phyloP scores from a whole-genome alignment of 2,888 invertebrate species.

The Heliconius aoede region DNA sequence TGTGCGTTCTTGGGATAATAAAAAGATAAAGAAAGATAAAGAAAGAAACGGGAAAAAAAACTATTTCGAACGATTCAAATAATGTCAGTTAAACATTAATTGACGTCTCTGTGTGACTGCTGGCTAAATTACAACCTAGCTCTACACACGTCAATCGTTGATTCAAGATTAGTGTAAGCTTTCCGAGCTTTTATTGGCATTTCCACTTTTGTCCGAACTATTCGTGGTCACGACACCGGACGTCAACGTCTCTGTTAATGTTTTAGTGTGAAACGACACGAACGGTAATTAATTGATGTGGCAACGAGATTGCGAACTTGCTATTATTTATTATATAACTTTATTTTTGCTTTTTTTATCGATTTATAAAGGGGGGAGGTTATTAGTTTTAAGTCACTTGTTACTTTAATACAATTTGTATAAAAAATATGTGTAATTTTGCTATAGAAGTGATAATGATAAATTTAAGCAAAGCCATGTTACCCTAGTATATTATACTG shows the following conservation, averaged over 20 bases:
- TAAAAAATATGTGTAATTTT: too few species aligned
- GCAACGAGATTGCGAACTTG: not conserved
- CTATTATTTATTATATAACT: not conserved
- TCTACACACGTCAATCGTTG: not conserved
- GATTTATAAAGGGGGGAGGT: too few species aligned
- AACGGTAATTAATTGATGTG: slow-evolving; percentile 12
- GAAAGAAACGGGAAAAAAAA: too few species aligned
- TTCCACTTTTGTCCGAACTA: slow-evolving; percentile 1
- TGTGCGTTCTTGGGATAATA: too few species aligned
- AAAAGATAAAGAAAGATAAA: too few species aligned
- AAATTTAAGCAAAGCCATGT: too few species aligned
- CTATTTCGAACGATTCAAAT: not conserved
- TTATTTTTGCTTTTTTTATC: too few species aligned
- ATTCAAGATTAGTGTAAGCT: slow-evolving; percentile 5
- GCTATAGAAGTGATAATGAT: too few species aligned
- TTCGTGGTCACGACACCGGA: slow-evolving; percentile 9
- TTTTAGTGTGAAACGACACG: not conserved
- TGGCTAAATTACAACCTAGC: not conserved
- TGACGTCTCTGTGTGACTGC: not conserved
- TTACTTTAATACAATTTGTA: too few species aligned
- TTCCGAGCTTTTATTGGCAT: not conserved
- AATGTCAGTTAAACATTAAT: not conserved
- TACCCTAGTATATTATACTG: too few species aligned
- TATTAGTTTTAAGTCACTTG: too few species aligned
- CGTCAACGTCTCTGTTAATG: slow-evolving; percentile 4